phyloP scores from a whole-genome alignment of 2,113 vertebrate species.

The Dunckerocampus dactyliophorus region DNA sequence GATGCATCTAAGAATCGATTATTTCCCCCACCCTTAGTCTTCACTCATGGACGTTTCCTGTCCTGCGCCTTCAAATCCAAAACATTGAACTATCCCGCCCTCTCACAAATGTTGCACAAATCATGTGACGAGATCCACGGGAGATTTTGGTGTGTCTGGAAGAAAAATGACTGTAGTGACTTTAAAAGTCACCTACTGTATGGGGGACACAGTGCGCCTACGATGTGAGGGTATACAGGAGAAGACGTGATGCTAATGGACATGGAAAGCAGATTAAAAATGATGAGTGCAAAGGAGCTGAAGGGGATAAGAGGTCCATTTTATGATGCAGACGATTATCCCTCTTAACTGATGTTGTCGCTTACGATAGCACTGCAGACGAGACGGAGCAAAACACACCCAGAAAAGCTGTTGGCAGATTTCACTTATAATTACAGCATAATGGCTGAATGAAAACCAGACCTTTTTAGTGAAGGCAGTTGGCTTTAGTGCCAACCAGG shows the following conservation, averaged over 20 bases:
- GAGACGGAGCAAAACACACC: constrained; percentile 5
- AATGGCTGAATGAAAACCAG: neutral
- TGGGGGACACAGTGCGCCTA: neutral
- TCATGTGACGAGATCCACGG: no score
- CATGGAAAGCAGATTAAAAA: constrained; percentile 67
- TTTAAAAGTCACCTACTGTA: constrained; percentile 7
- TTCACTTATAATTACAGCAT: neutral
- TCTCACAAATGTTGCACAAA: no score
- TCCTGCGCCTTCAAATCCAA: no score
- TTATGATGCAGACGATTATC: constrained; percentile 58
- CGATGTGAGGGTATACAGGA: neutral
- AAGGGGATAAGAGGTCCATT: constrained; percentile 50
- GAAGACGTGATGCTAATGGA: constrained; percentile 58
- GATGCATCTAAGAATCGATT: no score
- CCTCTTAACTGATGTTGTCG: constrained; percentile 35
- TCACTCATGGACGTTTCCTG: no score
- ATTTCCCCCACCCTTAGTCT: no score
- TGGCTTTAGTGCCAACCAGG: no score
- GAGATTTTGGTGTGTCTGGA: no score
- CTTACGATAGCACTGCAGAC: constrained; percentile 22
- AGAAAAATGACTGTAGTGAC: neutral
- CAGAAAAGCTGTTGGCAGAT: neutral
- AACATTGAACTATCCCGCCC: no score
- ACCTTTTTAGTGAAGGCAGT: no score
- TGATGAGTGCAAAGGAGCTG: constrained; percentile 52